These are phyloP conservation scores for Pangasianodon gigas DNA, from an alignment of 2,113 vertebrate genomes.

Conservation along the genomic window DNA sequence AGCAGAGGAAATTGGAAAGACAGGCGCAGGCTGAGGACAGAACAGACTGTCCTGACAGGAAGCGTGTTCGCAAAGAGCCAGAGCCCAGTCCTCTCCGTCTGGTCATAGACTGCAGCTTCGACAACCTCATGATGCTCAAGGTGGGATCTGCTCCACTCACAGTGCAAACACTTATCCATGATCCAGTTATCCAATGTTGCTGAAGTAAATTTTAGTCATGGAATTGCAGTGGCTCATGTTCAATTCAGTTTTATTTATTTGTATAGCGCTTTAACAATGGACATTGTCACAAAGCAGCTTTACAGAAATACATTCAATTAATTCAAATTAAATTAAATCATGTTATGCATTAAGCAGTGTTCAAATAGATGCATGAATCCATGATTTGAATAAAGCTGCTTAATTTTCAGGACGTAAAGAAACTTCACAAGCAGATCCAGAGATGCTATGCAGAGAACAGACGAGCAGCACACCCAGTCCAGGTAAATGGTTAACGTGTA, in stretches of 20 bases:
- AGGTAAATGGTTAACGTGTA: slow-evolving; percentile 71
- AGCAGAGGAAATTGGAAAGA: slow-evolving; percentile 85
- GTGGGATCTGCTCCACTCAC: slow-evolving; percentile 56
- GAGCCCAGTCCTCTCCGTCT: slow-evolving; percentile 81
- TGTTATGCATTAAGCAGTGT: neutral
- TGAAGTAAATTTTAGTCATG: no score
- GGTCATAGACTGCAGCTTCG: slow-evolving; percentile 94
- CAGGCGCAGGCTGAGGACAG: slow-evolving; percentile 69
- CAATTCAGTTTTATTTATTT: no score
- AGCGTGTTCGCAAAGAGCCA: slow-evolving; percentile 76
- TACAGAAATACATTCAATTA: no score
- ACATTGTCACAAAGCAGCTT: no score
- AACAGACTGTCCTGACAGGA: slow-evolving; percentile 69
- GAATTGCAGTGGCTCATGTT: no score
- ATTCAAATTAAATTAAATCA: no score
- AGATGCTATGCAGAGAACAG: slow-evolving; percentile 95
- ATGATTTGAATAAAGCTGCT: neutral
- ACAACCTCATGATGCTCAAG: slow-evolving; percentile 88
- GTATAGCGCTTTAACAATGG: no score
- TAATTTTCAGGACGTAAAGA: slow-evolving; percentile 84
- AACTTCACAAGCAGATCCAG: slow-evolving; percentile 98
- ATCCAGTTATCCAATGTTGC: no score
- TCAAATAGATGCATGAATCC: neutral
- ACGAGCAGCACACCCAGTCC: slow-evolving; percentile 84
- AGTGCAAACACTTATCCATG: neutral